Evolutionary conservation across 2,888 invertebrate species (phyloP).

Genomic region (Cynaeus angustus): DNA sequence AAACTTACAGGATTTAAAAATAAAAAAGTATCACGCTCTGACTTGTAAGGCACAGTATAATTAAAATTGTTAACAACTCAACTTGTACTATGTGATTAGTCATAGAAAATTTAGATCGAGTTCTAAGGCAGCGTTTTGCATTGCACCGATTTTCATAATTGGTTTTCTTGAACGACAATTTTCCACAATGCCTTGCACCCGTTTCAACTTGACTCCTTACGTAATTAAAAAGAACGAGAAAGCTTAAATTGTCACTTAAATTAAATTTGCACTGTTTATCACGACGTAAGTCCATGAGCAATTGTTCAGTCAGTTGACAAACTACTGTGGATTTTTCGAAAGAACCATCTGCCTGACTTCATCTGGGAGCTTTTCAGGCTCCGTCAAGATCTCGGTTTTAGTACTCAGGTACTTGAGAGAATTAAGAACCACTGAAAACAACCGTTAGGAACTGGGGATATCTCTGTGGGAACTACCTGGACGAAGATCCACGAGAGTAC

Average conservation of each 20-base stretch:
- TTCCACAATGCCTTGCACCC: neutral
- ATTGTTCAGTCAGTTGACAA: conserved; percentile 11
- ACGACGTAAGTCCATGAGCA: conserved; percentile 43
- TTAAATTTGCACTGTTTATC: conserved; percentile 42
- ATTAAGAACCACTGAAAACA: conserved; percentile 89
- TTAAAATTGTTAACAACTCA: conserved; percentile 38
- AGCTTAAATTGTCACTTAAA: conserved; percentile 13
- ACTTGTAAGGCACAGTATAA: conserved; percentile 57
- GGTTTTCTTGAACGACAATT: too few species aligned
- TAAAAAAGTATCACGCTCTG: conserved; percentile 56
- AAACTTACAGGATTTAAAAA: conserved; percentile 48
- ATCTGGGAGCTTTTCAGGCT: conserved; percentile 90
- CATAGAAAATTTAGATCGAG: conserved; percentile 27
- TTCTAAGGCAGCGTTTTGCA: conserved; percentile 46
- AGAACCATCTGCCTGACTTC: conserved; percentile 88
- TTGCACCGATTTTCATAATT: conserved; percentile 18
- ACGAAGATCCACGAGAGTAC: conserved; percentile 93
- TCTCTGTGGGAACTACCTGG: conserved; percentile 82
- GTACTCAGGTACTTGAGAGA: conserved; percentile 93
- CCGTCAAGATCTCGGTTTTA: conserved; percentile 92
- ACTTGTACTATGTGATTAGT: conserved; percentile 45
- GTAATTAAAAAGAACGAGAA: too few species aligned
- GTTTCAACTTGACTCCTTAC: too few species aligned
- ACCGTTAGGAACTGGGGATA: neutral
- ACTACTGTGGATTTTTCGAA: conserved; percentile 39